These are phyloP conservation scores for Aphelenchoides fujianensis DNA, from an alignment of 1,140 invertebrate species.

Conservation along the genomic window DNA sequence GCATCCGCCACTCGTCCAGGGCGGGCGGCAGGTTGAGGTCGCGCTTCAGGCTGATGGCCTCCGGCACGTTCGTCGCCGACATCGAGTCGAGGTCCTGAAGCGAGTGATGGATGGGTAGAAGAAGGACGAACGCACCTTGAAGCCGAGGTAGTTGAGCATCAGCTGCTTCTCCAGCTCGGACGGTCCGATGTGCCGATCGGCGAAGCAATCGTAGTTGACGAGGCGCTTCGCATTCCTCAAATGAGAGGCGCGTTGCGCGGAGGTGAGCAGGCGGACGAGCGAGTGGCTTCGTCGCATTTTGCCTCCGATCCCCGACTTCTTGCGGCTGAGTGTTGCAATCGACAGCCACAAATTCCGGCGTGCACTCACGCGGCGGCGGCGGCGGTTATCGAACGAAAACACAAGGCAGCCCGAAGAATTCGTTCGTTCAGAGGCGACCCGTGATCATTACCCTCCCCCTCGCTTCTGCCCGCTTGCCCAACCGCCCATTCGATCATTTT, in stretches of 20 bases:
- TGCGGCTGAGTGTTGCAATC: no score
- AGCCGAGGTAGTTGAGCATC: constrained; percentile 59
- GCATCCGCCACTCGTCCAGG: constrained; percentile 57
- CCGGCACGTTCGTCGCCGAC: constrained; percentile 59
- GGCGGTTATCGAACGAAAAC: no score
- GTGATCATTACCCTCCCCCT: no score
- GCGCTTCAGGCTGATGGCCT: constrained; percentile 47
- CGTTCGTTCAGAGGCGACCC: no score
- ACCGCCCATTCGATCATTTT: no score
- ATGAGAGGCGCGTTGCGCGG: no score
- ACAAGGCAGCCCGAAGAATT: no score
- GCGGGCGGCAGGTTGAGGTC: constrained; percentile 46
- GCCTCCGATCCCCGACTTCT: no score
- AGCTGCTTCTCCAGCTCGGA: constrained; percentile 58
- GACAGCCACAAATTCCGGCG: no score
- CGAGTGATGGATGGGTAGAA: constrained; percentile 20
- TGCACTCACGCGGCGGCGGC: no score
- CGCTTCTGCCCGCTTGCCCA: no score
- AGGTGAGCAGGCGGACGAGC: background rate
- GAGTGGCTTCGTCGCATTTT: background rate
- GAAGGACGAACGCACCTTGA: constrained; percentile 40
- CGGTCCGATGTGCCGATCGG: constrained; percentile 58
- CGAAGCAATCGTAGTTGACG: constrained; percentile 56
- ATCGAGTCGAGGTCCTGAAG: constrained; percentile 51
- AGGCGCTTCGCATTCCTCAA: constrained; percentile 14